Conservation (phyloP, 2,888 invertebrate species). For the Zaprionus lineosus region DNA sequence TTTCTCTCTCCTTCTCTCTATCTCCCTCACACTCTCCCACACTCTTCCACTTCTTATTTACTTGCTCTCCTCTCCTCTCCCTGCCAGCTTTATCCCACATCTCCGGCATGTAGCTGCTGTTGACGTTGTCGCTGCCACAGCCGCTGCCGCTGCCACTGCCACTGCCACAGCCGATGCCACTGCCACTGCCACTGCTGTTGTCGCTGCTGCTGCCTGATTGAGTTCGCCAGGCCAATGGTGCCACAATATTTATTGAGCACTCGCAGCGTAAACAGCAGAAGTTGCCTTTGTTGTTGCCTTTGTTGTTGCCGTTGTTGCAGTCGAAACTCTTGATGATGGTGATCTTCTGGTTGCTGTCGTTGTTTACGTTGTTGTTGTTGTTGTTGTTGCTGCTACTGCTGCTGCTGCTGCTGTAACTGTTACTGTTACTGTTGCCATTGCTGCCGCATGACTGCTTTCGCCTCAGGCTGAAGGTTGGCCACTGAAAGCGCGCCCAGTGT, state of each 20-base stretch:
- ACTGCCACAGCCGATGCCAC: background rate
- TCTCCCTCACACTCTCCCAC: background rate
- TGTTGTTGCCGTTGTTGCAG: slow-evolving; percentile 1
- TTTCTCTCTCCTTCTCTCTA: background rate
- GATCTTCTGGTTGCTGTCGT: too few species aligned
- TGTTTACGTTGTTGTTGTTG: background rate
- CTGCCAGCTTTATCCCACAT: too few species aligned
- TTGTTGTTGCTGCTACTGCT: slow-evolving; percentile 3
- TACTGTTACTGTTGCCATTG: slow-evolving; percentile 2
- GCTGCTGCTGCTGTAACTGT: slow-evolving; percentile 1
- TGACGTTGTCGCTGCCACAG: background rate
- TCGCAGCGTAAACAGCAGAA: slow-evolving; percentile 25
- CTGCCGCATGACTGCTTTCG: slow-evolving; percentile 13
- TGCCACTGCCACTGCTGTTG: background rate
- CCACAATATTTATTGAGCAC: slow-evolving; percentile 46
- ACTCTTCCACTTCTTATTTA: too few species aligned
- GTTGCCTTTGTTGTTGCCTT: slow-evolving; percentile 3
- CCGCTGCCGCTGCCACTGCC: slow-evolving; percentile 1
- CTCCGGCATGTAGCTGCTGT: too few species aligned
- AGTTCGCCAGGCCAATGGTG: slow-evolving; percentile 31
- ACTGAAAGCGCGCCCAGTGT: too few species aligned
- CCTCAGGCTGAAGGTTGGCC: background rate
- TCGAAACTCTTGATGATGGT: too few species aligned
- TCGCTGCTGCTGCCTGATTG: slow-evolving; percentile 25
- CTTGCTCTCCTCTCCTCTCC: too few species aligned